Evolutionary conservation across 2,888 invertebrate species (phyloP).

Genomic region (Oscheius myriophilus): DNA sequence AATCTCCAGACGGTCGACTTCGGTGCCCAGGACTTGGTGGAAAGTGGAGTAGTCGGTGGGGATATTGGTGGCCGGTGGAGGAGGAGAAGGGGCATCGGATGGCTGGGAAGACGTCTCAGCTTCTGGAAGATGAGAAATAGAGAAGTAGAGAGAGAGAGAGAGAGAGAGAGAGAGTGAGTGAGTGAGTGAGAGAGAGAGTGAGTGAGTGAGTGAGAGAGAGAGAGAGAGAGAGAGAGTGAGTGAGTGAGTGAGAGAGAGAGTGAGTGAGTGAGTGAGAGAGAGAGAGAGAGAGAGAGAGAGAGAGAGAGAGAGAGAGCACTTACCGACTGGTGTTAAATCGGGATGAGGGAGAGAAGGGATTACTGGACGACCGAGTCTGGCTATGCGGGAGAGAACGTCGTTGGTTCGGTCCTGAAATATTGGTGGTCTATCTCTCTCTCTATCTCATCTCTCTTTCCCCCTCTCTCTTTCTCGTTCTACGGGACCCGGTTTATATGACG

Average conservation of each 20-base stretch:
- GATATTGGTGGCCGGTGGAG: background rate
- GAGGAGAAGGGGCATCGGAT: background rate
- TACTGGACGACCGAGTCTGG: slow-evolving; percentile 14
- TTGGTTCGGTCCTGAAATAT: slow-evolving; percentile 19
- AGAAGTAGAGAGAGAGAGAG: background rate
- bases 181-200: background rate
- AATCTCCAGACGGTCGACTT: slow-evolving; percentile 46
- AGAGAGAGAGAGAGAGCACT: background rate
- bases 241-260: background rate
- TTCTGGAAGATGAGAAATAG: no score
- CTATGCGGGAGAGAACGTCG: slow-evolving; percentile 19
- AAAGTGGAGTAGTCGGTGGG: slow-evolving; percentile 33
- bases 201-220: slow-evolving; percentile 2
- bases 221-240: background rate
- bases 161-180: background rate
- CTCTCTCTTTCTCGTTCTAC: no score
- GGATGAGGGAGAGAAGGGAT: background rate
- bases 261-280: background rate
- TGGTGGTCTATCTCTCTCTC: no score
- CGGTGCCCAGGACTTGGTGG: slow-evolving; percentile 45
- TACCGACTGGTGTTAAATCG: background rate
- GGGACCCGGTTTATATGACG: no score
- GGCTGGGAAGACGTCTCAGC: background rate
- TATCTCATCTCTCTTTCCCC: no score
- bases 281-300: slow-evolving; percentile 1